Evolutionary conservation across 1,140 invertebrate species (phyloP), one percentile per base, ranked within the genome.

Genomic region (Planococcus citri): DNA sequence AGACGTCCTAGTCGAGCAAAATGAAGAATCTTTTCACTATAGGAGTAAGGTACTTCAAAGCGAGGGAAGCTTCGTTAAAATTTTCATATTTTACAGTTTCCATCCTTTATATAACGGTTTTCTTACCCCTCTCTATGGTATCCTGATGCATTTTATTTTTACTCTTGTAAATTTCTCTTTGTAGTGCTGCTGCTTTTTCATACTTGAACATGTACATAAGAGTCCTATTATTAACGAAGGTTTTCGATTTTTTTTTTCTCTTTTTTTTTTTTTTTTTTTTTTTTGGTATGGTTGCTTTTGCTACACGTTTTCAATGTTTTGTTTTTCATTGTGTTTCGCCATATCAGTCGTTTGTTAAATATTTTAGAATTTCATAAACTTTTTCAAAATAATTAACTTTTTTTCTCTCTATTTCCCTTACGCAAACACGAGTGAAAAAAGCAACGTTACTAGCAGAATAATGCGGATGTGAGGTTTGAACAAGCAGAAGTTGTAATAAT

Each of bases 191-290:
- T 51, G 41, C 41, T 51, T 51, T 51, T 51, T 51, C 41, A 17
- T 51, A n/a, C 41, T 51, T 51, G 41, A 51, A 51, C 41, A 51
- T 51, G 41, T n/a, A 51, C 41, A 51, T 51, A 20, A 51, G 41
- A 51, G 41, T 51, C 41, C 17, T 51, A 17, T 51, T 51, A 51
- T 51, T n/a, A 51, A 51, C 41, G 41, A 17, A 6, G 6, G 6
- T 37, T 37, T 37, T 37, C 33, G 33, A 37, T 37, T 37, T 37
- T 20, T 51, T 20, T 51, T 51, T 20, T 51, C n/a, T 9, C 17
- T 51, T 51, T 51, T 51, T 51, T 51, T 20, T 3, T 14, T 51
- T 9, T 51, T 51, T 51, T 51, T 9, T 9, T 51, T 6, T 51
- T 3, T 14, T 3, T 6, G 41, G n/a, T 51, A 51, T 51, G n/a